Evolutionary conservation across 1,140 invertebrate genomes (phyloP), one percentile per base, ranked within the genome.

Genomic region (Drosophila leontia): DNA sequence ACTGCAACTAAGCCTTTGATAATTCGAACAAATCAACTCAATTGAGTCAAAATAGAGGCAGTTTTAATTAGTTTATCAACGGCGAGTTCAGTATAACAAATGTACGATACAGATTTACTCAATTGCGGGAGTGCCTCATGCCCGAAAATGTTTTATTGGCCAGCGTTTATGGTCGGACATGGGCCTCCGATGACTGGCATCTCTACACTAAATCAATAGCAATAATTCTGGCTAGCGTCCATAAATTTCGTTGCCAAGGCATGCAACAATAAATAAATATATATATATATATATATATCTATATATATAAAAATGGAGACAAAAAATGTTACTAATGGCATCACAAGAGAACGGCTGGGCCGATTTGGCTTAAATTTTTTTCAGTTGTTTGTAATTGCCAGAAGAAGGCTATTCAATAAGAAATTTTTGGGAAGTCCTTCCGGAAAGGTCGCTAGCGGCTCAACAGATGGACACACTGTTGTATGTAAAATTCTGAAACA

Each of bases 201-300:
- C 56, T 55, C 48, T 34, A 32, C n/a, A 47, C 64, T 65, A 68
- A 87, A 84, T 84, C 84, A 87, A 87, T 88, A 80, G 68, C 85
- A 84, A 87, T 87, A 87, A 88, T 76, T 88, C 64, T 78, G 63
- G 58, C 63, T 45, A 65, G 53, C 60, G 29, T 53, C 68, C 61
- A 88, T 80, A 88, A 87, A 87, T 76, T 77, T 48, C 17, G 26
- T 37, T 42, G 47, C 44, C 55, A 29, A 45, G 29, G 71, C 58
- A 53, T 65, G 63, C 45, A 76, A 55, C 75, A 78, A 56, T 35
- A 55, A 60, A 69, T 71, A 42, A 23, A 23, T 53, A 55, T 19
- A 47, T 55, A 62, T 69, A 39, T 62, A 57, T 12, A 12, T 7
- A 56, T 35, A 45, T 63, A 69, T 71, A 37, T 64, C 37, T 56